Evolutionary conservation across 2,113 vertebrate species (phyloP).

Genomic region (Passer montanus): DNA sequence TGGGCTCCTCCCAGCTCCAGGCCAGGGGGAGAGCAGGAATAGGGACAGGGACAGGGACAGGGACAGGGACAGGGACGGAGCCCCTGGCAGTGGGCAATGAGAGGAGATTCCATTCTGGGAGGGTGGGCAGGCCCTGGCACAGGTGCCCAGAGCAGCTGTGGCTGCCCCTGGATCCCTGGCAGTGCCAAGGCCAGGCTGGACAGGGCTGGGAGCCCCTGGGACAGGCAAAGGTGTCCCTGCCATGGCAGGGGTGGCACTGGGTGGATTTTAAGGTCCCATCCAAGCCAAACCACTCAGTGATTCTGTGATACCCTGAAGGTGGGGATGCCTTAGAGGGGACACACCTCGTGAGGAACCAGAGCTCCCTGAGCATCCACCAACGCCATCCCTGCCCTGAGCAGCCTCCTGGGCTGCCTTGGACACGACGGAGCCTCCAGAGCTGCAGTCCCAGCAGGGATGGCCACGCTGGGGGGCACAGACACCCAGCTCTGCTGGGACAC

Average conservation of each 20-base stretch:
- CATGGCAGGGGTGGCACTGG: neutral
- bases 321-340: neutral
- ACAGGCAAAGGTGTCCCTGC: neutral
- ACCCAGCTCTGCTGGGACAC: neutral
- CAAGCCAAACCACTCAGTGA: neutral
- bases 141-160: neutral
- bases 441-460: neutral
- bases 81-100: neutral
- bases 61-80: neutral
- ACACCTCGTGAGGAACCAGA: neutral
- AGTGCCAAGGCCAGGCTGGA: neutral
- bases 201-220: fast-evolving
- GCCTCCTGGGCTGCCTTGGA: neutral
- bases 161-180: neutral
- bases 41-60: too few relatives aligned
- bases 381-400: neutral
- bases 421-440: neutral
- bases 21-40: too few relatives aligned
- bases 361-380: fast-evolving
- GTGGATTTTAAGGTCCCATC: neutral
- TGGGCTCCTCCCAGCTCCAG: neutral
- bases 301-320: neutral
- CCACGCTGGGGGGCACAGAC: neutral
- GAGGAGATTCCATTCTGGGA: fast-evolving
- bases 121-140: neutral